Conservation (phyloP, 2,888 invertebrate genomes). For the Ditylenchus weischeri region DNA sequence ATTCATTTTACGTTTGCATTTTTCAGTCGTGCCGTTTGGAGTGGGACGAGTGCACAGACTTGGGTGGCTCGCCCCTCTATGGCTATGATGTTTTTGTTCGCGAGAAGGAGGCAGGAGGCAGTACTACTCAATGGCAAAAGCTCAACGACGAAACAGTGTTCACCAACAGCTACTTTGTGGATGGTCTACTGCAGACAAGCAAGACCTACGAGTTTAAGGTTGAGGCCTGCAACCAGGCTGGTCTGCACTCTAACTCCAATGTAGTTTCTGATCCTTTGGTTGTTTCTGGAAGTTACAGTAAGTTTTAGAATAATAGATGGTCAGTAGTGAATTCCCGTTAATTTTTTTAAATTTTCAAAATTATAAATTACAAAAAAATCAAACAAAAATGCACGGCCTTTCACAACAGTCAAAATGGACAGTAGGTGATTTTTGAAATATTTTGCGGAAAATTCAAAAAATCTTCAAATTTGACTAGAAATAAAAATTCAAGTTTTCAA, state of each 20-base stretch:
- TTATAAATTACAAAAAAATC: too few relatives aligned
- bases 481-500: too few relatives aligned
- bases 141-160: constrained; percentile 48
- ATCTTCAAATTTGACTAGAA: too few relatives aligned
- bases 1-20: not conserved
- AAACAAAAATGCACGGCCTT: too few relatives aligned
- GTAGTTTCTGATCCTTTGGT: constrained; percentile 43
- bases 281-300: constrained; percentile 20
- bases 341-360: too few relatives aligned
- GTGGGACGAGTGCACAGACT: constrained; percentile 43
- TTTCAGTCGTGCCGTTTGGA: constrained; percentile 39
- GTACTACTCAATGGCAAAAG: constrained; percentile 49
- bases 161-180: constrained; percentile 39
- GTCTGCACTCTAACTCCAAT: constrained; percentile 49
- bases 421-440: too few relatives aligned
- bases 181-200: constrained; percentile 36
- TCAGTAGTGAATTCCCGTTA: too few relatives aligned
- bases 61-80: constrained; percentile 52
- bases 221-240: constrained; percentile 53
- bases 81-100: constrained; percentile 41
- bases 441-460: too few relatives aligned
- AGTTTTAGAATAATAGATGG: not conserved
- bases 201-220: constrained; percentile 52
- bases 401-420: too few relatives aligned
- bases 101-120: constrained; percentile 19